phyloP scores from a whole-genome alignment of 2,797 vertebrate species.

The Hoplostethus atlanticus region DNA sequence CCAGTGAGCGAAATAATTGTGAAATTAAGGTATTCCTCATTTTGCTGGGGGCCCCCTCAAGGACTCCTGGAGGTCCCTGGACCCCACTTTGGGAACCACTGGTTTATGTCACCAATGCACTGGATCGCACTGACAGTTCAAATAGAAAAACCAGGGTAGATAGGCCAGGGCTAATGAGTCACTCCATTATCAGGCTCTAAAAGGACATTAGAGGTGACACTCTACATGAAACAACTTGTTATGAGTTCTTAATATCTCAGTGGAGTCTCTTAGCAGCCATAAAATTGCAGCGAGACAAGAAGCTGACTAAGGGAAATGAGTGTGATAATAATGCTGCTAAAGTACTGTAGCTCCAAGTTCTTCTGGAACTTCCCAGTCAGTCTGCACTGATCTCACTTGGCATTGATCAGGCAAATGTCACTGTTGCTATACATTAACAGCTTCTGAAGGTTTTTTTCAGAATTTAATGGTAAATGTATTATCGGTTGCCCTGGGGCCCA shows the following conservation, averaged over 20 bases:
- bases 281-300: slow-evolving; percentile 69
- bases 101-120: slow-evolving; percentile 6
- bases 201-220: slow-evolving; percentile 73
- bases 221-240: slow-evolving; percentile 71
- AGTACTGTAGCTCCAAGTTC: slow-evolving; percentile 56
- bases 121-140: slow-evolving; percentile 43
- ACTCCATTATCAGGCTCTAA: slow-evolving; percentile 51
- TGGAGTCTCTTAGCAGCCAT: slow-evolving; percentile 65
- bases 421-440: slow-evolving; percentile 47
- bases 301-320: slow-evolving; percentile 73
- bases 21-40: too few relatives aligned
- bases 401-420: slow-evolving; percentile 70
- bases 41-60: neutral
- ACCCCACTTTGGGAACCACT: slow-evolving; percentile 16
- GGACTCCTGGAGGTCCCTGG: slow-evolving; percentile 9
- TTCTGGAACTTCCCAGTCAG: slow-evolving; percentile 49
- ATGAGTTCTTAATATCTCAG: slow-evolving; percentile 70
- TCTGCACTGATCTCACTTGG: slow-evolving; percentile 36
- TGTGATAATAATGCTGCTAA: slow-evolving; percentile 68
- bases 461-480: slow-evolving; percentile 47
- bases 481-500: slow-evolving; percentile 33
- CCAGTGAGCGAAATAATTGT: too few relatives aligned
- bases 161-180: slow-evolving; percentile 67
- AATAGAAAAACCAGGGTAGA: slow-evolving; percentile 34
- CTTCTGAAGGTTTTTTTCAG: slow-evolving; percentile 12